Evolutionary conservation across 64 coral and sea anemone species (phyloP).

Genomic region (Montipora foliosa): DNA sequence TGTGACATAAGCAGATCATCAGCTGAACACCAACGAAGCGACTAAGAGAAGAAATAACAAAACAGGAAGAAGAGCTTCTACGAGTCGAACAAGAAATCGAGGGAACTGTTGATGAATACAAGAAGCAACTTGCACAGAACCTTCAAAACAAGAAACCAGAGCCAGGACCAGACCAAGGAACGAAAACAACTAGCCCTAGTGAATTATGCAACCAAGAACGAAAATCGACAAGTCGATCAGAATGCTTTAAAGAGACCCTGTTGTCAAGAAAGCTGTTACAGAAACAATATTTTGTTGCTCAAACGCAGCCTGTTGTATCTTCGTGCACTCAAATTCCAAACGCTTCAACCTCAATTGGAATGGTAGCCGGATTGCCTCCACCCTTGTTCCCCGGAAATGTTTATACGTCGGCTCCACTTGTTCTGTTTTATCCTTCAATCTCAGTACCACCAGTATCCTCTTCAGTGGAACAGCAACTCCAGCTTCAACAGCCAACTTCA

Average conservation of each 20-base stretch:
- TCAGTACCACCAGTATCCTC: too few species aligned
- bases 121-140: background rate
- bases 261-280: too few species aligned
- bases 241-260: too few species aligned
- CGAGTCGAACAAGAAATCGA: slow-evolving; percentile 1
- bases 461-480: background rate
- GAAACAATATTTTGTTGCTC: too few species aligned
- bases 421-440: too few species aligned
- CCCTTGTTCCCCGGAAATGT: background rate
- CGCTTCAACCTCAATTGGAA: too few species aligned
- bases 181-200: background rate
- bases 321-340: too few species aligned
- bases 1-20: background rate
- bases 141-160: background rate
- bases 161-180: background rate
- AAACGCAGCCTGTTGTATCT: too few species aligned
- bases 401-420: background rate
- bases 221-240: too few species aligned
- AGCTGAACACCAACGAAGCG: background rate
- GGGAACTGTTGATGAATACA: slow-evolving; percentile 2
- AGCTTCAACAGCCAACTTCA: background rate
- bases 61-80: slow-evolving; percentile 15
- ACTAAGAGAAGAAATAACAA: slow-evolving; percentile 9
- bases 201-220: too few species aligned
- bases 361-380: too few species aligned